phyloP scores from a whole-genome alignment of 2,113 vertebrate genomes.

The Carassius gibelio region DNA sequence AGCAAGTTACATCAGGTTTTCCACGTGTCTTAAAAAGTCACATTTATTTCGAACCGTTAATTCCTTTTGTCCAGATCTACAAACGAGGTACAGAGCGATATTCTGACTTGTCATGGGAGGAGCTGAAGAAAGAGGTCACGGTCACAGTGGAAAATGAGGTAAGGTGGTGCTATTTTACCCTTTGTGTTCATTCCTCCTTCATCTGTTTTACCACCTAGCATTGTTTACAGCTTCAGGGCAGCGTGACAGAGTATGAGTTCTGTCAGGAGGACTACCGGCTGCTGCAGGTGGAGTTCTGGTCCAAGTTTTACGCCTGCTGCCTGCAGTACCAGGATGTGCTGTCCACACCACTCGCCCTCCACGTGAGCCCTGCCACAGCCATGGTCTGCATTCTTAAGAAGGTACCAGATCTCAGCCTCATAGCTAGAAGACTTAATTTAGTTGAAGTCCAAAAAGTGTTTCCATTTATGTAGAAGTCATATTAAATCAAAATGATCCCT shows the following conservation, averaged over 20 bases:
- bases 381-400: conserved; percentile 92
- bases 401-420: conserved; percentile 66
- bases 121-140: conserved; percentile 90
- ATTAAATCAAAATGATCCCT: too few species aligned
- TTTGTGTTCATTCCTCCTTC: background rate
- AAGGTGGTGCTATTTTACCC: conserved; percentile 25
- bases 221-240: conserved; percentile 84
- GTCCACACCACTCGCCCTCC: conserved; percentile 84
- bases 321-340: conserved; percentile 93
- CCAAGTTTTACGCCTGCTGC: conserved; percentile 92
- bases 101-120: conserved; percentile 83
- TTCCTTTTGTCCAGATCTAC: conserved; percentile 80
- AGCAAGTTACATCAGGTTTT: too few species aligned
- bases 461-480: too few species aligned
- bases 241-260: conserved; percentile 89
- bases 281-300: conserved; percentile 94
- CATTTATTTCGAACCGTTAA: background rate
- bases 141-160: conserved; percentile 91
- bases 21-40: too few species aligned
- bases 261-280: conserved; percentile 90
- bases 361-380: conserved; percentile 78
- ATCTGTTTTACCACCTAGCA: background rate
- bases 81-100: conserved; percentile 80
- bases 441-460: background rate
- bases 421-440: background rate